Conservation (phyloP, 2,113 vertebrate genomes). For the Gobio gobio region DNA sequence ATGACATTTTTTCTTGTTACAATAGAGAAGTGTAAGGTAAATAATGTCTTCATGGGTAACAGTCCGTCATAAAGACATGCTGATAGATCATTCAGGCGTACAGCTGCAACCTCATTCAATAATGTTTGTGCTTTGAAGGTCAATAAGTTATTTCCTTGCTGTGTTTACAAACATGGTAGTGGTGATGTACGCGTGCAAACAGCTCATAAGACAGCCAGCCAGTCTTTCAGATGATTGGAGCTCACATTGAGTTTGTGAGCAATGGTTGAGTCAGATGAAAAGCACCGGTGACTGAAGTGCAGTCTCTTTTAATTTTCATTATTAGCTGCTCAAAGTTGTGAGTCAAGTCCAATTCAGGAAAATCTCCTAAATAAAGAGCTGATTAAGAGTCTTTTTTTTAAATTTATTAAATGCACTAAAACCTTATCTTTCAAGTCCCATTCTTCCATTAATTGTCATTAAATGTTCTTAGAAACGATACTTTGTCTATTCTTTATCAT, state of each 20-base stretch:
- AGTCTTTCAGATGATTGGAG: constrained; percentile 63
- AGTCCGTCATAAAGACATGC: constrained; percentile 62
- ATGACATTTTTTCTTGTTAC: background rate
- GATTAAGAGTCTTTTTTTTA: background rate
- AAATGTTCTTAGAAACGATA: background rate
- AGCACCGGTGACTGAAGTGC: constrained; percentile 74
- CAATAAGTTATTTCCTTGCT: constrained; percentile 64
- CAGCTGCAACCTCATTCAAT: constrained; percentile 64
- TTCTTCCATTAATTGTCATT: background rate
- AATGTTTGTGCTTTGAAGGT: constrained; percentile 71
- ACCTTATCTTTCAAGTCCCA: background rate
- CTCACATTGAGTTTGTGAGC: constrained; percentile 72
- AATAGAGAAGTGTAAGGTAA: constrained; percentile 58
- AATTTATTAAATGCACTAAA: background rate
- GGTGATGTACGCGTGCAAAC: constrained; percentile 68
- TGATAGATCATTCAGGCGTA: constrained; percentile 62
- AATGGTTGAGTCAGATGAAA: constrained; percentile 75
- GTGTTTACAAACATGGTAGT: constrained; percentile 73
- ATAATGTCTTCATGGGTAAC: constrained; percentile 68
- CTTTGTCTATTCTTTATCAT: background rate
- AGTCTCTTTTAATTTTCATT: constrained; percentile 67
- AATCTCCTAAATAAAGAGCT: constrained; percentile 21
- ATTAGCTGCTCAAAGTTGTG: constrained; percentile 62
- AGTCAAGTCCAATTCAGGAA: constrained; percentile 51
- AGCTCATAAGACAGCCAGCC: constrained; percentile 71